A percentile compares a stretch with the other conserved stretches of the same genome.
These are phyloP conservation scores for Antennarius maculatus DNA, from an alignment of 2,797 vertebrate species.

Conservation along the genomic window DNA sequence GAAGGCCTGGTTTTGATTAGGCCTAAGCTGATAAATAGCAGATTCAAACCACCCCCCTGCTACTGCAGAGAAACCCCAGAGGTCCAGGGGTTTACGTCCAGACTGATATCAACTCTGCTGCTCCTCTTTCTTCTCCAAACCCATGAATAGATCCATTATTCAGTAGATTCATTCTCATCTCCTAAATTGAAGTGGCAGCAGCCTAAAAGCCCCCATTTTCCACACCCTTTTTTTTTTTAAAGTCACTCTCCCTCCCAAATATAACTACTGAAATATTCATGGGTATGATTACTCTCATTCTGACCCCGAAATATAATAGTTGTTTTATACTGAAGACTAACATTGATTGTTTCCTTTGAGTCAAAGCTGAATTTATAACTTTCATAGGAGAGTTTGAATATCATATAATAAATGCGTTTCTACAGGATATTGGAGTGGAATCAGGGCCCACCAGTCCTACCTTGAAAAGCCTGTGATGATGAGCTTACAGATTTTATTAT, in stretches of 20 bases:
- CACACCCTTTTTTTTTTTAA: conserved; percentile 20
- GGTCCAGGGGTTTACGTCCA: conserved; percentile 81
- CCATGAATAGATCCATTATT: conserved; percentile 85
- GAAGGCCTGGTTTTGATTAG: conserved; percentile 83
- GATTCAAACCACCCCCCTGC: conserved; percentile 79
- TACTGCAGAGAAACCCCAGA: conserved; percentile 70
- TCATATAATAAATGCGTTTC: no score
- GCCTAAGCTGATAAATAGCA: conserved; percentile 85
- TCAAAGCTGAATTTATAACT: not conserved
- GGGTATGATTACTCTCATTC: conserved; percentile 36
- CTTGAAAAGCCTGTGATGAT: no score
- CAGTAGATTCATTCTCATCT: conserved; percentile 79
- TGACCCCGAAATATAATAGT: conserved; percentile 13
- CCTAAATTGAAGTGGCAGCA: conserved; percentile 82
- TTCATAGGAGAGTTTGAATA: no score
- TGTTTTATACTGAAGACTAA: conserved; percentile 20
- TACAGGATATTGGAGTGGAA: no score
- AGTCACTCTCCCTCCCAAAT: conserved; percentile 47
- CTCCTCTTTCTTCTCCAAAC: conserved; percentile 75
- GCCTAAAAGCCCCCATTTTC: conserved; percentile 69
- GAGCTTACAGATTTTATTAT: no score
- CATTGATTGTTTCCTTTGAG: not conserved
- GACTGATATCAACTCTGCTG: conserved; percentile 81
- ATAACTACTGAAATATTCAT: conserved; percentile 71
- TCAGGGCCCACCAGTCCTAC: no score